phyloP scores from a whole-genome alignment of 2,113 vertebrate species.

The Crotalus helleri region DNA sequence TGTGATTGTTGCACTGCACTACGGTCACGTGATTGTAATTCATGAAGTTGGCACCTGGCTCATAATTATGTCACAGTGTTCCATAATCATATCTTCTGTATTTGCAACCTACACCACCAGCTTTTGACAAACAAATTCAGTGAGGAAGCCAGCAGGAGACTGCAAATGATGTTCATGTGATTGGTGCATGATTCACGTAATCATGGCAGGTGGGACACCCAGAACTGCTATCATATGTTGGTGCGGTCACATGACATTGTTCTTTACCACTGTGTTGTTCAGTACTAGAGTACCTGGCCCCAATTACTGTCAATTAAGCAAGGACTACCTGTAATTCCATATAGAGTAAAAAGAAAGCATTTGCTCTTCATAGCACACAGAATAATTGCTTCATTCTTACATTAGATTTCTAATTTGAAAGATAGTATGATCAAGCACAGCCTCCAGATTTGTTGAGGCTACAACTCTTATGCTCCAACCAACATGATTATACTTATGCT shows the following conservation, averaged over 20 bases:
- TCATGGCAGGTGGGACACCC: neutral
- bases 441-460: neutral
- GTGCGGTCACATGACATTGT: neutral
- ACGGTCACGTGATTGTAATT: neutral
- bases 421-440: neutral
- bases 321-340: neutral
- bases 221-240: neutral
- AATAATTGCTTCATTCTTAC: neutral
- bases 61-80: neutral
- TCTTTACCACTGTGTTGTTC: neutral
- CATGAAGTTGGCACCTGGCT: neutral
- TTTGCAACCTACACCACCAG: neutral
- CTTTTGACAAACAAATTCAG: neutral
- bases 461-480: neutral
- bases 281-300: neutral
- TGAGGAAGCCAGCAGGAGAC: neutral
- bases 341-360: neutral
- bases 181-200: neutral
- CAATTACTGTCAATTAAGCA: neutral
- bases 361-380: neutral
- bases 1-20: neutral
- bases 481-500: neutral
- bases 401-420: neutral
- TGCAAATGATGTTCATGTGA: neutral
- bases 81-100: neutral